Evolutionary conservation across 2,888 invertebrate genomes (phyloP).

Genomic region (Cephus nigrinus): DNA sequence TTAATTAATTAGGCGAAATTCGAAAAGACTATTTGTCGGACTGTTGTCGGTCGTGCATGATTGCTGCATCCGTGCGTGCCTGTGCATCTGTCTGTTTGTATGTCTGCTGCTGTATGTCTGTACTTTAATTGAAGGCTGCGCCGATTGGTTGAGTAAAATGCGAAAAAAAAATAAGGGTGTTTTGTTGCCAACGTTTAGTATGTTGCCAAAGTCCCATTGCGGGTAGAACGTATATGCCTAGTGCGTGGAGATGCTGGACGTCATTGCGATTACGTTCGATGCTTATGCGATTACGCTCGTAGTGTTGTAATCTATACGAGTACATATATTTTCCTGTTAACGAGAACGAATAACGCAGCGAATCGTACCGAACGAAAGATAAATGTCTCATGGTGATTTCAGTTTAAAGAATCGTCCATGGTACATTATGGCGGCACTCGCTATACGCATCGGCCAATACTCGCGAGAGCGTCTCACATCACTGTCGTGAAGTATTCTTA

Average conservation of each 20-base stretch:
- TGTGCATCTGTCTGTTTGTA: slow-evolving; percentile 14
- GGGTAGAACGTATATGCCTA: slow-evolving; percentile 38
- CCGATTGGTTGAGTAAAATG: slow-evolving; percentile 42
- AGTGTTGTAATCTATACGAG: neutral
- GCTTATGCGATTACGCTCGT: neutral
- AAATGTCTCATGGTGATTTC: neutral
- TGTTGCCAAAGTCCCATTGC: slow-evolving; percentile 60
- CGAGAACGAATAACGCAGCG: neutral
- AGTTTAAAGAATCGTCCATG: neutral
- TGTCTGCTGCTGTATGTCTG: slow-evolving; percentile 17
- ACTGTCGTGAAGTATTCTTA: slow-evolving; percentile 27
- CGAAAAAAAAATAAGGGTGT: slow-evolving; percentile 40
- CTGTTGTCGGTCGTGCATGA: slow-evolving; percentile 5
- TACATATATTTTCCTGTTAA: neutral
- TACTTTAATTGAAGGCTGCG: slow-evolving; percentile 40
- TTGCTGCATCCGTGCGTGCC: slow-evolving; percentile 15
- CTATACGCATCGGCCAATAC: slow-evolving; percentile 13
- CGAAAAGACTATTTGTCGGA: neutral
- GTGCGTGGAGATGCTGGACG: slow-evolving; percentile 34
- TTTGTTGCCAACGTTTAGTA: slow-evolving; percentile 57
- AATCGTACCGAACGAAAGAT: neutral
- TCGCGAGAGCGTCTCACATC: slow-evolving; percentile 25
- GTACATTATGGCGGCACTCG: neutral
- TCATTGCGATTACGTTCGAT: neutral
- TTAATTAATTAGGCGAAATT: slow-evolving; percentile 24